Percentiles rank a stretch among this genome's conserved stretches.
Conservation (phyloP, 2,888 invertebrate genomes). For the Rhorus exstirpatorius region DNA sequence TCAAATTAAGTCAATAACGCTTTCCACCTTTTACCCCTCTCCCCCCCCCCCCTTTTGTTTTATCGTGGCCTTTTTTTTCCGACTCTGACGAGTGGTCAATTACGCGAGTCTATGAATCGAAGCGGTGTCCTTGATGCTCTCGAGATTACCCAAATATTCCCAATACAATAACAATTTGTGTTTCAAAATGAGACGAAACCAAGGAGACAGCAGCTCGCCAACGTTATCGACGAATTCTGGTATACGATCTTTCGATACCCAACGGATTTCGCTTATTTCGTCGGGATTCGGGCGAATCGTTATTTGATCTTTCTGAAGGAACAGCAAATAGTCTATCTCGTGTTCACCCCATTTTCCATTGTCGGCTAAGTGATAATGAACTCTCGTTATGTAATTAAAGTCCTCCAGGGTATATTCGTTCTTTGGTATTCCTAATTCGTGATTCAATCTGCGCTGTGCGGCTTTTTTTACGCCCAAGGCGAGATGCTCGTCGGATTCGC, state of each 20-base stretch:
- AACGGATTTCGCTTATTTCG: constrained; percentile 95
- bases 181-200: constrained; percentile 96
- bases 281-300: constrained; percentile 94
- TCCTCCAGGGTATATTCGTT: constrained; percentile 89
- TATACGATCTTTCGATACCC: constrained; percentile 90
- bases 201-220: constrained; percentile 94
- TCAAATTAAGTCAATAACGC: too few species aligned
- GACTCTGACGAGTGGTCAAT: too few species aligned
- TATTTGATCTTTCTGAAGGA: constrained; percentile 92
- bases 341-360: constrained; percentile 97
- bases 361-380: constrained; percentile 94
- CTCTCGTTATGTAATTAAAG: constrained; percentile 94
- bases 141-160: constrained; percentile 93
- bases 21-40: too few species aligned
- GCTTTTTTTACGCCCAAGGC: constrained; percentile 93
- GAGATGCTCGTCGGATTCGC: constrained; percentile 91
- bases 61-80: too few species aligned
- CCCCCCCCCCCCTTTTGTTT: too few species aligned
- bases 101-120: constrained; percentile 88
- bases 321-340: constrained; percentile 98
- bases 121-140: constrained; percentile 91
- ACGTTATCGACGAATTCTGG: constrained; percentile 88
- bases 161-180: constrained; percentile 95
- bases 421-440: constrained; percentile 95
- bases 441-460: constrained; percentile 94